Percentiles rank a stretch among this genome's conserved stretches.
Evolutionary conservation across 2,113 vertebrate species (phyloP).

Genomic region (Mormyrus lacerda): DNA sequence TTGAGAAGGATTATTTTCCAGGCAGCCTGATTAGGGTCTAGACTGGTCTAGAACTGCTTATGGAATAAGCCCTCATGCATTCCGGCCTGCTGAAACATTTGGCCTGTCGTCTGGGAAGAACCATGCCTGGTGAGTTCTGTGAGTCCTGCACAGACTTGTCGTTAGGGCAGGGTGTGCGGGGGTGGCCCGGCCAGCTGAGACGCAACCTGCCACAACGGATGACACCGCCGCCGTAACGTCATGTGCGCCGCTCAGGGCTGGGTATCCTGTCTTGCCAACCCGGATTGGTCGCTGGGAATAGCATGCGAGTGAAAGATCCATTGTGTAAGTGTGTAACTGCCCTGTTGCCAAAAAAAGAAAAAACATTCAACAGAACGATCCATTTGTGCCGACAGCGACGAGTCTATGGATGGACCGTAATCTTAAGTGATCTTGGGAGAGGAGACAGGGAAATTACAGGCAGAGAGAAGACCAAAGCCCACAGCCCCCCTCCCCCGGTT

Average conservation of each 20-base stretch:
- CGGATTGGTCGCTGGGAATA: not conserved
- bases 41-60: not conserved
- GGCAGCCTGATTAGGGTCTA: not conserved
- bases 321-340: not conserved
- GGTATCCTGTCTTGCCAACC: not conserved
- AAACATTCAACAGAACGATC: not conserved
- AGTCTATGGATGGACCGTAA: not conserved
- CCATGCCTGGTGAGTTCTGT: not conserved
- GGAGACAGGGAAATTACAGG: not conserved
- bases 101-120: not conserved
- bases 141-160: not conserved
- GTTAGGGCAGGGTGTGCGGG: not conserved
- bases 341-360: not conserved
- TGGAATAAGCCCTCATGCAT: not conserved
- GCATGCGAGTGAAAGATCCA: not conserved
- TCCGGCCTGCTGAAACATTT: not conserved
- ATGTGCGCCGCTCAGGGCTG: not conserved
- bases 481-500: not conserved
- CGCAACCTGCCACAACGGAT: not conserved
- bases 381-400: not conserved
- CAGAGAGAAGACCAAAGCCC: not conserved
- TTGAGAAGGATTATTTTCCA: not conserved
- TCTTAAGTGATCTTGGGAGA: not conserved
- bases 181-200: not conserved
- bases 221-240: not conserved